Base-by-base conservation (phyloP, 2,888 invertebrate genomes). In the Dynastes grantii region DNA sequence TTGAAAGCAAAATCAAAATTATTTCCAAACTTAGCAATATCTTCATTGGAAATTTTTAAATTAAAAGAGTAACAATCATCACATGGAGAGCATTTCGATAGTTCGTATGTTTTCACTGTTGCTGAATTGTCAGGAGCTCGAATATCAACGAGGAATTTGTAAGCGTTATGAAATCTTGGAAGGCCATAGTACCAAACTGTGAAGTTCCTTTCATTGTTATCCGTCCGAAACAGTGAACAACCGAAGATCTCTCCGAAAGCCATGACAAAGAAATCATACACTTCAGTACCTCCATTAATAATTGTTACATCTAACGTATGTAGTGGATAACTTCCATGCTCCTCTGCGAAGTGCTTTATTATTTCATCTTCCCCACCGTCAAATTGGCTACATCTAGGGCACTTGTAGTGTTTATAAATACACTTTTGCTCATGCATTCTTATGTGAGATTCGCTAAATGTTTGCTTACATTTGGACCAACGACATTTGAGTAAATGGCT, bases 191-290 rank as follows among this genome's bases (percentile, higher is more conserved):
- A 79, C 75, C 77, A 68, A 67, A 79, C 73, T 13, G 68, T 45
- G 29, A 79, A 71, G 29, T 77, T 77, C 29, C 65, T 79, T 27
- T 49, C 75, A 27, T 68, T 68, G 58, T 68, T 75, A 13, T 63
- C 75, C 2, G 75, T 77, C 11, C 58, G 51, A 67, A 68, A 75
- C 5, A 79, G 40, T 13, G 79, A 77, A 63, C 79, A 77, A 5
- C 61, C 67, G 61, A 79, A 79, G 29, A 79, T 68, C 37, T 79
- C 75, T 13, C 77, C 79, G 64, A 58, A 75, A 4, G 49, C 32
- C 13, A 79, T 68, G 3, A 79, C 22, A 51, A 75, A 77, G 29
- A 77, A 79, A 68, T 79, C 79, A 58, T 77, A 79, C n/a, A 63
- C 67, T 11, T 22, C 11, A 2, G 61, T 51, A 11, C 27, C 37